Evolutionary conservation across 1,140 invertebrate species (phyloP).

Genomic region (Cyphomyrmex costatus): DNA sequence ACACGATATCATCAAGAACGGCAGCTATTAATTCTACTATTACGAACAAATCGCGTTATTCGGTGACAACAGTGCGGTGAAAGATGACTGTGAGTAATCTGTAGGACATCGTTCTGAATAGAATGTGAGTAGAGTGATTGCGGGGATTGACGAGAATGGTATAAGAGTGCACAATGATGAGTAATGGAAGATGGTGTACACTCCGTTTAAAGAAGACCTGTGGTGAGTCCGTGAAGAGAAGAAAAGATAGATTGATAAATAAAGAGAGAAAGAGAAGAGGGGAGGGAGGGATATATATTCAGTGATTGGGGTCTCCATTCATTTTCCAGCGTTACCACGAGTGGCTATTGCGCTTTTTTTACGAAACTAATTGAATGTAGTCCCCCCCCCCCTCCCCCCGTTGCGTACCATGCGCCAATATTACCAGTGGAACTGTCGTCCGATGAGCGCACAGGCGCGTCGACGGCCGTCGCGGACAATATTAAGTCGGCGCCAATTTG

Average conservation of each 20-base stretch:
- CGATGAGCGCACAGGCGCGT: not conserved
- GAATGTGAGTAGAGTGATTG: conserved; percentile 23
- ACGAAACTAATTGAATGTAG: conserved; percentile 80
- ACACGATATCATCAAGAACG: not conserved
- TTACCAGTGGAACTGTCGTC: conserved; percentile 77
- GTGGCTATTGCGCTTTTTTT: conserved; percentile 74
- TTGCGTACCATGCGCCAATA: conserved; percentile 76
- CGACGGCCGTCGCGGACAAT: conserved; percentile 69
- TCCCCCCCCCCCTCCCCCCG: no score
- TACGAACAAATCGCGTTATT: not conserved
- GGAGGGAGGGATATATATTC: conserved; percentile 17
- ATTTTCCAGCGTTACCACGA: conserved; percentile 74
- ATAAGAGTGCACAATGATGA: conserved; percentile 9
- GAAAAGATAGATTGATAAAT: conserved; percentile 40
- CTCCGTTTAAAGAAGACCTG: conserved; percentile 8
- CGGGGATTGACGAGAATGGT: conserved; percentile 50
- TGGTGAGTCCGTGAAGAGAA: not conserved
- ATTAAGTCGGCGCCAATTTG: conserved; percentile 78
- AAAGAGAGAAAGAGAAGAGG: conserved; percentile 12
- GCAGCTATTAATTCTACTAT: not conserved
- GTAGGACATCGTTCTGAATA: not conserved
- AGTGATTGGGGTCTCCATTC: conserved; percentile 66
- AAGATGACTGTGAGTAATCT: conserved; percentile 7
- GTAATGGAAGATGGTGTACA: conserved; percentile 10
- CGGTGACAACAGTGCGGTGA: conserved; percentile 1